These are phyloP conservation scores for Agrotis exclamationis DNA, from an alignment of 2,888 invertebrate species.

Conservation along the genomic window DNA sequence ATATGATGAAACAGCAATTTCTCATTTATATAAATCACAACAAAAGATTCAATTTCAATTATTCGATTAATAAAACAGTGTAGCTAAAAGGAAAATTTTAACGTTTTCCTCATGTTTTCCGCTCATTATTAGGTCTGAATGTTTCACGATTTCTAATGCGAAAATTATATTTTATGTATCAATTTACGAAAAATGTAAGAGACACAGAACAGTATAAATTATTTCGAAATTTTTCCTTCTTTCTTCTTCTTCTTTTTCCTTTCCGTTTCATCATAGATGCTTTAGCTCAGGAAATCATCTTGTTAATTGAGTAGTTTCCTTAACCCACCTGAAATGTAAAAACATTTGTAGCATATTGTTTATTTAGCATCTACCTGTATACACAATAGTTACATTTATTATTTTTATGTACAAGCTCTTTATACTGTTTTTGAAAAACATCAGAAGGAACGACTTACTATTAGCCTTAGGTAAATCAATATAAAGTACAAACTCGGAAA, in stretches of 20 bases:
- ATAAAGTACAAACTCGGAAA: slow-evolving; percentile 3
- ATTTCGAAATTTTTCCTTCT: not conserved
- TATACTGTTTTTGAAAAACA: not conserved
- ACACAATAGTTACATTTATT: no score
- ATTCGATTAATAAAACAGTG: slow-evolving; percentile 48
- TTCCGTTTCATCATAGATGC: not conserved
- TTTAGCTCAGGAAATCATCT: slow-evolving; percentile 12
- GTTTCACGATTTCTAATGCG: slow-evolving; percentile 44
- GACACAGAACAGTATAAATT: no score
- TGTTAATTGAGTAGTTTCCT: slow-evolving; percentile 12
- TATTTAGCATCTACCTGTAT: no score
- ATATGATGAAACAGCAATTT: slow-evolving; percentile 60
- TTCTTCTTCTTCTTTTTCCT: not conserved
- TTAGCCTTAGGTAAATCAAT: not conserved
- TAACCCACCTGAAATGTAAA: not conserved
- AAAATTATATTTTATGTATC: slow-evolving; percentile 18
- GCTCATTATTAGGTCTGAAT: slow-evolving; percentile 54
- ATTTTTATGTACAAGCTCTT: no score
- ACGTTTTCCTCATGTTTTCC: slow-evolving; percentile 39
- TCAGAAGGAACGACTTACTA: not conserved
- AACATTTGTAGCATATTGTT: not conserved
- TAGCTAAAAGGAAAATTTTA: slow-evolving; percentile 40
- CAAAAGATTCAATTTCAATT: slow-evolving; percentile 55
- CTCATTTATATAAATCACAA: slow-evolving; percentile 52
- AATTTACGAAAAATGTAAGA: slow-evolving; percentile 15